Base-by-base conservation (phyloP, 2,797 vertebrate genomes). In the Eulemur albifrons region DNA sequence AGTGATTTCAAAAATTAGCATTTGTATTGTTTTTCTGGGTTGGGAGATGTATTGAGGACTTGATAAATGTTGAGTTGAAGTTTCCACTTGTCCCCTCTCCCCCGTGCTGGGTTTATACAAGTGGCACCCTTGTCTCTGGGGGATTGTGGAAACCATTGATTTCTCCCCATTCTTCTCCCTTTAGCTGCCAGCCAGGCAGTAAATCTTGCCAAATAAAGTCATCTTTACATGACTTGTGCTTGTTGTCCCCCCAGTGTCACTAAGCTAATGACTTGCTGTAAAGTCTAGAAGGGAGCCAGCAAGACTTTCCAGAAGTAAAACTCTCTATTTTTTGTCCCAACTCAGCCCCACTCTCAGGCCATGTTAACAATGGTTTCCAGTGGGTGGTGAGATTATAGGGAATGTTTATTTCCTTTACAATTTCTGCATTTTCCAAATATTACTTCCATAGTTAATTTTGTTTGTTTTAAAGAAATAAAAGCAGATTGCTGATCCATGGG, bases 401-500 rank as follows among this genome's bases (percentile, higher is more conserved):
- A 73, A 82, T 76, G n/a, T 48, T 81, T 80, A 52, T 81, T 88
- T 95, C 85, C 70, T 70, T 83, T 72, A 40, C 3, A 61, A 61
- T 95, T 59, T 82, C 7, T 45, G 1, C 5, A 80, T 57, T 96
- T 95, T 90, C n/a, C 17, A 87, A 67, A 82, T 79, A 61, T 45
- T 86, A 77, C 25, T 59, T 93, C 38, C 67, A 45, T 38, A 83
- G 75, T 86, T 93, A 40, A 95, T 9, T 82, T 79, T 88, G 23
- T 87, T 88, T 83, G 35, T 54, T 90, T 94, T 48, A 48, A 85
- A 88, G 35, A 45, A 87, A 96, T 14, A 86, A 73, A 90, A 76
- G 9, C 69, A 90, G 3, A 61, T 45, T 61, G 25, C 27, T 90
- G 17, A 48, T 67, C 63, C 63, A 38, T 57, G 48, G 7, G 10